Evolutionary conservation across 2,888 invertebrate species (phyloP), one percentile per base, ranked within the genome.

Genomic region (Eupithecia abbreviata): DNA sequence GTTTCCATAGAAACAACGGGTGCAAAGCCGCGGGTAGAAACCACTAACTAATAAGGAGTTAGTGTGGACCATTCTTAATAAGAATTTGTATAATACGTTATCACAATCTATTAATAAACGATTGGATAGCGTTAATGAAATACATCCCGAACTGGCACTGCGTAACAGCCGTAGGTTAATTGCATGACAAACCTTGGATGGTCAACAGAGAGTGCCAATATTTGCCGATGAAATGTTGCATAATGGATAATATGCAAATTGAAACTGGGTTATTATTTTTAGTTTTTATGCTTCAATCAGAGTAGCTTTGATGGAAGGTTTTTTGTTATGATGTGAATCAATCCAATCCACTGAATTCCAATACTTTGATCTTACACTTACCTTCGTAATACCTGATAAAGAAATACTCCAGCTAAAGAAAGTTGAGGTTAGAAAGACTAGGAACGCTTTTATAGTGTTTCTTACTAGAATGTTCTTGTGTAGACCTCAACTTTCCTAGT

Each of bases 181-280:
- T 58, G 18, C 10, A 58, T 7, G 58, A 58, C 58, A 58, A 58
- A 58, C 10, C 18, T 58, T 18, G 58, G 18, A 10, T 58, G 18
- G 18, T 58, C 58, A 18, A 58, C 58, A 58, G 1, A 58, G 58
- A 18, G 18, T 18, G 18, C 58, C 18, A 58, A 58, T 58, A 58
- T 58, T 58, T 58, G 58, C 18, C 58, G 18, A 58, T 58, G 18
- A 58, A 58, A 58, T 58, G 58, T 9, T 58, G 58, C 58, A 58
- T 18, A 58, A 58, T 58, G 58, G 18, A 18, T 10, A 18, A 2
- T 18, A 58, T 58, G 58, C 18, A 58, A 58, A 58, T 58, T 58
- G 58, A 58, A 58, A 58, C 58, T 3, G 58, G 10, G 10, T 30
- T 30, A 30, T 30, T 18, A 58, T n/a, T 18, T 58, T 58, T 10